These are phyloP conservation scores for Norana najaformis DNA, from an alignment of 2,888 invertebrate species.

Conservation along the genomic window DNA sequence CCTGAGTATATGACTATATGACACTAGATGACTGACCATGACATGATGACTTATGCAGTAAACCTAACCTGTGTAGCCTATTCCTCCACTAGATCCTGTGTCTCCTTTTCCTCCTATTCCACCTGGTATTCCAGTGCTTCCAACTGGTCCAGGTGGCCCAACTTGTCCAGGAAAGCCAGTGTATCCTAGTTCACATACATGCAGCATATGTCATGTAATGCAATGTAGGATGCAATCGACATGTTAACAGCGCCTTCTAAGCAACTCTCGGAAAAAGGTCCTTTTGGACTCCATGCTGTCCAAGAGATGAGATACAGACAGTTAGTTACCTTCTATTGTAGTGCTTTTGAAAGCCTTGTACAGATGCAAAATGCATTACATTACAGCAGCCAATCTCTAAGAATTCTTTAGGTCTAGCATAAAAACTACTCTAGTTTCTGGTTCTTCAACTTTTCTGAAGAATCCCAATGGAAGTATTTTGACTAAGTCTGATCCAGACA, in stretches of 20 bases:
- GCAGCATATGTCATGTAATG: background rate
- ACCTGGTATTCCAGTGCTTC: background rate
- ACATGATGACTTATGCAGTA: background rate
- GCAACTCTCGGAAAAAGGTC: too few relatives aligned
- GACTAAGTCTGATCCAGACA: background rate
- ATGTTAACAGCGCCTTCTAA: background rate
- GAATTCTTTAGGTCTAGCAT: too few relatives aligned
- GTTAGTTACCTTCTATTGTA: too few relatives aligned
- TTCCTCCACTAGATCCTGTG: constrained; percentile 5
- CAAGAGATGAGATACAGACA: too few relatives aligned
- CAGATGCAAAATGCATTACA: too few relatives aligned
- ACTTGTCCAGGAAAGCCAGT: background rate
- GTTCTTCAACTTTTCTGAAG: background rate
- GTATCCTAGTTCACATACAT: background rate
- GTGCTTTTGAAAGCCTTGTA: too few relatives aligned
- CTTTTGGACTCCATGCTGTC: too few relatives aligned
- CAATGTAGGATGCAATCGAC: too few relatives aligned
- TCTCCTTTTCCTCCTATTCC: background rate
- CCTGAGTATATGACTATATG: background rate
- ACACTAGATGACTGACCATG: background rate
- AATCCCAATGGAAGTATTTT: background rate
- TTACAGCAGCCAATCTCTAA: too few relatives aligned
- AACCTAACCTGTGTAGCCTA: background rate
- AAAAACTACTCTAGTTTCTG: too few relatives aligned
- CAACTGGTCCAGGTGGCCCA: constrained; percentile 3